Evolutionary conservation across 2,113 vertebrate genomes (phyloP), one percentile per base, ranked within the genome.

Genomic region (Numenius arquata): DNA sequence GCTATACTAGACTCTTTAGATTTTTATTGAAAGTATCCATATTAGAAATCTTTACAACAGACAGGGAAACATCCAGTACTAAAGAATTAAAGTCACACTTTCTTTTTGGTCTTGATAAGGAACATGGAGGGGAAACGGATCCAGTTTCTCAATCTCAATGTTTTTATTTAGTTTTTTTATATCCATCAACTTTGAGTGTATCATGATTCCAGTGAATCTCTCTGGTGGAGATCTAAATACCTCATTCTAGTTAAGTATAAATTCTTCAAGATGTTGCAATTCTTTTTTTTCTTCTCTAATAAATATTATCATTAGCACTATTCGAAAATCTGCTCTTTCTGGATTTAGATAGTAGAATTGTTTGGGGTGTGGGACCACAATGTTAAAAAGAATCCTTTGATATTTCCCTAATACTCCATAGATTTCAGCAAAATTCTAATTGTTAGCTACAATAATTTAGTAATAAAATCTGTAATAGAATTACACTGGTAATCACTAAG

Each of bases 391-490:
- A 59, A 84, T 92, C 12, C 14, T 74, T 61, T 56, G 26, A 30
- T 75, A 68, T 58, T 58, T 10, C 19, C 29, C 62, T 75, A 27
- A 11, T 53, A 74, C 2, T 10, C 38, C 65, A 68, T 66, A 85
- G n/a, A 58, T 92, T 90, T 92, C 45, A 79, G 26, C 30, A 90
- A 75, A 88, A 80, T 34, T 82, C 38, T 83, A 85, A 81, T 52
- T 87, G 26, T 75, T 88, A 73, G n/a, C 38, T 93, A 62, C 71
- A 89, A 59, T 84, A 90, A 94, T 41, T 75, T 61, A 43, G 80
- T 70, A 85, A 88, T 94, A 95, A 96, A 94, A 88, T 50, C 62
- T 58, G 48, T 85, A 76, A 65, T n/a, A 85, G 61, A 75, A 88
- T 85, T 92, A 81, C 58, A 75, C n/a, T 85, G 17, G 20, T 72